A percentile compares a stretch with the other conserved stretches of the same genome.
phyloP scores from a whole-genome alignment of 1,140 invertebrate species.

The Geopemphigus sp. region DNA sequence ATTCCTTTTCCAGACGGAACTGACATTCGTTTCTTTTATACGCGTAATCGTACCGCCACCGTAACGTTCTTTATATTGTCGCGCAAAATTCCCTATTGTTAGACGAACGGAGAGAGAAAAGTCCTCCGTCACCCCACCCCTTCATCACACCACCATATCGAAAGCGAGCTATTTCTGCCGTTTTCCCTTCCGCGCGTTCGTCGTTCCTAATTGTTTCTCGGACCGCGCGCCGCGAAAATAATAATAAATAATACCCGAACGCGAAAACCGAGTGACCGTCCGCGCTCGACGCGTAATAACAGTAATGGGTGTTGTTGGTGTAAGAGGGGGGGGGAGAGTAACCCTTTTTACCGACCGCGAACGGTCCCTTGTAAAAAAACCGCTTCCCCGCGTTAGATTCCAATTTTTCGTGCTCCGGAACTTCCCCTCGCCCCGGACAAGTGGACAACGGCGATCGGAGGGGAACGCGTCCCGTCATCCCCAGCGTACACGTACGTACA shows the following conservation, averaged over 20 bases:
- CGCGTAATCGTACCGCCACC: not conserved
- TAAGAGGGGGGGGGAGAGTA: too few relatives aligned
- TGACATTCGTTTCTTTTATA: not conserved
- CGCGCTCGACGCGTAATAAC: conserved; percentile 32
- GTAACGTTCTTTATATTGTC: conserved; percentile 20
- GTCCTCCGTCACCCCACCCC: not conserved
- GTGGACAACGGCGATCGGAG: conserved; percentile 18
- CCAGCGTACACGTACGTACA: not conserved
- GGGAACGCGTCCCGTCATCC: too few relatives aligned
- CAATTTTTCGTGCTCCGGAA: conserved; percentile 35
- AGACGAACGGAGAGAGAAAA: not conserved
- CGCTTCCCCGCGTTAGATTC: conserved; percentile 20
- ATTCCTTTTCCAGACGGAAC: conserved; percentile 15
- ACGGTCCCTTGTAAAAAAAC: conserved; percentile 33
- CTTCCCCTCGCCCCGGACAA: not conserved
- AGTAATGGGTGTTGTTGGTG: not conserved
- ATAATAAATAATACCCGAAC: conserved; percentile 16
- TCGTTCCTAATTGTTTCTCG: conserved; percentile 40
- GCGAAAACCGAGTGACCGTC: conserved; percentile 27
- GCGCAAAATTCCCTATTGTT: conserved; percentile 13
- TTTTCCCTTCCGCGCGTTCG: not conserved
- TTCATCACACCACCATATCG: not conserved
- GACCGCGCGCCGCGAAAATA: not conserved
- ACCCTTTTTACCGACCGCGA: conserved; percentile 42
- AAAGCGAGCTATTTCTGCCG: not conserved